Percentiles rank a stretch among this genome's conserved stretches.
phyloP scores from a whole-genome alignment of 2,797 vertebrate species.

The Clarias pachynema region DNA sequence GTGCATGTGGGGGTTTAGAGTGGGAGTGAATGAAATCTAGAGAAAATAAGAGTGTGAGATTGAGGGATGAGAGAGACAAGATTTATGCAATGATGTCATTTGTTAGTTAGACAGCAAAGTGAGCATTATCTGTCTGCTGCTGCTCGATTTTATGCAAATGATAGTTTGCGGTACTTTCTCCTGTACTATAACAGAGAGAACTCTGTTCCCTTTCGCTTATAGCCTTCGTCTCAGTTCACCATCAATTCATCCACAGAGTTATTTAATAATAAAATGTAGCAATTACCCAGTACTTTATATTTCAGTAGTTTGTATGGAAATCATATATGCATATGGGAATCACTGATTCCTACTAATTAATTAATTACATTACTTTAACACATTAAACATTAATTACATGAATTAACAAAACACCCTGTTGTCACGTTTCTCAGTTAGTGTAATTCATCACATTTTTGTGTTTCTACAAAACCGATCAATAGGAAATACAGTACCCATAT shows the following conservation, averaged over 20 bases:
- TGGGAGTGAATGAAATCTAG: constrained; percentile 12
- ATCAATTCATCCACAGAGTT: not conserved
- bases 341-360: not conserved
- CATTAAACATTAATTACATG: too few relatives aligned
- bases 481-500: not conserved
- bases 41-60: not conserved
- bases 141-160: constrained; percentile 64
- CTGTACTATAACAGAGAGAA: not conserved
- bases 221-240: not conserved
- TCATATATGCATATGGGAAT: too few relatives aligned
- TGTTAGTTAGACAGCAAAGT: constrained; percentile 27
- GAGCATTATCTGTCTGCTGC: constrained; percentile 40
- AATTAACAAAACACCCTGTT: not conserved
- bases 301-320: not conserved
- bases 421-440: not conserved
- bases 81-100: not conserved
- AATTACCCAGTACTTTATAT: not conserved
- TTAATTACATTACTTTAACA: not conserved
- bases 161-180: constrained; percentile 21
- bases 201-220: not conserved
- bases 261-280: not conserved
- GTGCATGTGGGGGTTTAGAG: not conserved
- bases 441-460: not conserved
- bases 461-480: not conserved
- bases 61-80: not conserved